Evolutionary conservation across 2,113 vertebrate species (phyloP).

Genomic region (Brachypodius melanocephalos): DNA sequence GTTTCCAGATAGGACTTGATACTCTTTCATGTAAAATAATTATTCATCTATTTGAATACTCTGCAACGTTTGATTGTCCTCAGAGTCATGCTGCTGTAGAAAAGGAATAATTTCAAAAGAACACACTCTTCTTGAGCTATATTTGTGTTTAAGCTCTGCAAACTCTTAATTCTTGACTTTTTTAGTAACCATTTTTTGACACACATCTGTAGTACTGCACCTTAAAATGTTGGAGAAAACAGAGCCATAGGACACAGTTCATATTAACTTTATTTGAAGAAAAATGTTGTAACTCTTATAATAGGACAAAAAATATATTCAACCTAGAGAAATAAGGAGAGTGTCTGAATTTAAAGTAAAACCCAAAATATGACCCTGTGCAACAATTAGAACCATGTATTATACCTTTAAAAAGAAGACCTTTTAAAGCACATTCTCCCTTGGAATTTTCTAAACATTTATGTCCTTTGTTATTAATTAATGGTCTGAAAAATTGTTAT

Average conservation of each 20-base stretch:
- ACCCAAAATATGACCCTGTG: not conserved
- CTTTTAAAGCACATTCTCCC: not conserved
- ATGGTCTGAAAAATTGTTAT: not conserved
- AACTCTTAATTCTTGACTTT: not conserved
- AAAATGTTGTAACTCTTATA: not conserved
- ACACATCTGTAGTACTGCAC: fast-evolving
- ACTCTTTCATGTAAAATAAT: not conserved
- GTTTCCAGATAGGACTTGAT: not conserved
- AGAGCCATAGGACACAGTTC: not conserved
- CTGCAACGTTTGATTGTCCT: not conserved
- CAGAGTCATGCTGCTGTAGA: not conserved
- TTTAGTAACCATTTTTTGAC: not conserved
- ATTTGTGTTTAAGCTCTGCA: not conserved
- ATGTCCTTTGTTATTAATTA: not conserved
- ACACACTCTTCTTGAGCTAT: not conserved
- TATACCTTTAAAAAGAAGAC: not conserved
- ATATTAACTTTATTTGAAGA: not conserved
- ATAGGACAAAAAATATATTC: not conserved
- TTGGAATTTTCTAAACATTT: not conserved
- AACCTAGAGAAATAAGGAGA: not conserved
- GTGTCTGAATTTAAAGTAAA: not conserved
- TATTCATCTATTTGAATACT: not conserved
- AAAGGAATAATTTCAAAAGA: not conserved
- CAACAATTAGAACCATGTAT: not conserved
- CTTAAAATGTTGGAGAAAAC: not conserved